Evolutionary conservation across 2,113 vertebrate species (phyloP).

Genomic region (Apodemus sylvaticus): DNA sequence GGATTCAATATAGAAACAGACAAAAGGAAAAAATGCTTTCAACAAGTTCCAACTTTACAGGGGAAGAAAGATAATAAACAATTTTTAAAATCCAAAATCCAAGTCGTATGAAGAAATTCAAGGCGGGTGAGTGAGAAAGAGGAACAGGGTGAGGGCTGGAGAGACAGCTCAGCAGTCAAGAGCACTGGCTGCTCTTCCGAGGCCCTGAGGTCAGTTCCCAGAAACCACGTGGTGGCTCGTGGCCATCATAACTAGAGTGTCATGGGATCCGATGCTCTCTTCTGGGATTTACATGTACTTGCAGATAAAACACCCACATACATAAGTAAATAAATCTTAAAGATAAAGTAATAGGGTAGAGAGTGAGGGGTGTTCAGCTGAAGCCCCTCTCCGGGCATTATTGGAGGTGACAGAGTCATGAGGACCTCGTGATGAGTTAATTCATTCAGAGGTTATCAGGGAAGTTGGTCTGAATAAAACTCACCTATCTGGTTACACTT

Average conservation of each 20-base stretch:
- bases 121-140: background rate
- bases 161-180: background rate
- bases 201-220: background rate
- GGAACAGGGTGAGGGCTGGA: background rate
- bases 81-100: background rate
- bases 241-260: background rate
- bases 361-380: background rate
- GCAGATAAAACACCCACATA: background rate
- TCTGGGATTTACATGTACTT: background rate
- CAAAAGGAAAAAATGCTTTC: background rate
- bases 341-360: background rate
- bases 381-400: background rate
- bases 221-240: background rate
- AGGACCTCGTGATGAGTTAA: background rate
- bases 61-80: background rate
- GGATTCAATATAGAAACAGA: background rate
- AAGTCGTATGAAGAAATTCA: conserved; percentile 18
- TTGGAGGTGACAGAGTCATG: background rate
- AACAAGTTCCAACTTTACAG: background rate
- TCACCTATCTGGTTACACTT: background rate
- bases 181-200: background rate
- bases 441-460: background rate
- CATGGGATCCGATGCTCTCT: background rate
- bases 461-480: background rate
- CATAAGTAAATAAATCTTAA: background rate